Base-by-base conservation (phyloP, 1,140 invertebrate species). In the Drosophila nannoptera region DNA sequence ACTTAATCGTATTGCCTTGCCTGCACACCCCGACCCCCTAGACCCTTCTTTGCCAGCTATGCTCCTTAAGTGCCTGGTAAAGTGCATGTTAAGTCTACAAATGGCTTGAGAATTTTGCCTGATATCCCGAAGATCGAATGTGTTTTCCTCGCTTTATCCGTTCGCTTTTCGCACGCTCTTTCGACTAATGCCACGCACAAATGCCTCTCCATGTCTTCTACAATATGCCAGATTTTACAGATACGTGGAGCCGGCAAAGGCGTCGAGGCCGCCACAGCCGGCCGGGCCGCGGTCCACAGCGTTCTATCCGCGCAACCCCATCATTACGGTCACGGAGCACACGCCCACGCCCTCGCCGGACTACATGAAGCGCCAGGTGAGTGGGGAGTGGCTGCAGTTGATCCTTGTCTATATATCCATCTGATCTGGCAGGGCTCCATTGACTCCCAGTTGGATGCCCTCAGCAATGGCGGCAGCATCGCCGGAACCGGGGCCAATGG, bases 241-340 rank as follows among this genome's bases (percentile, higher is more conserved):
- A 75, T 90, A 88, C 73, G 74, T 89, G 9, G 89, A 90, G 68
- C 89, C 88, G n/a, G 75, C 87, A 0, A 89, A 84, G 58, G 62
- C 83, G 5, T 64, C 84, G 0, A 70, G 84, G 12, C 71, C 78
- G 52, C 82, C 89, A 38, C 89, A 80, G 40, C 67, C 75, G 5
- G 60, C 77, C 4, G 77, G 87, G 35, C 87, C 76, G 8, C 75
- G 82, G 7, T 75, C 88, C 42, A 77, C 90, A 7, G 73, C 64
- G 0, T 91, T 90, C 50, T 90, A 90, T 61, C 90, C 91, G 1
- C 91, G 94, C 42, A 97, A 97, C 91, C 97, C 97, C 0, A 98
- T 98, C 55, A 99, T 98, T 46, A 98, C 97, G 2, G 96, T 99
- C 0, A 98, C 97, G 1, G 96, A 98, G 88, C 96, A 98, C 86